A percentile compares a stretch with the other conserved stretches of the same genome.
These are phyloP conservation scores for Delphinus delphis DNA, from an alignment of 2,113 vertebrate species.

Conservation along the genomic window DNA sequence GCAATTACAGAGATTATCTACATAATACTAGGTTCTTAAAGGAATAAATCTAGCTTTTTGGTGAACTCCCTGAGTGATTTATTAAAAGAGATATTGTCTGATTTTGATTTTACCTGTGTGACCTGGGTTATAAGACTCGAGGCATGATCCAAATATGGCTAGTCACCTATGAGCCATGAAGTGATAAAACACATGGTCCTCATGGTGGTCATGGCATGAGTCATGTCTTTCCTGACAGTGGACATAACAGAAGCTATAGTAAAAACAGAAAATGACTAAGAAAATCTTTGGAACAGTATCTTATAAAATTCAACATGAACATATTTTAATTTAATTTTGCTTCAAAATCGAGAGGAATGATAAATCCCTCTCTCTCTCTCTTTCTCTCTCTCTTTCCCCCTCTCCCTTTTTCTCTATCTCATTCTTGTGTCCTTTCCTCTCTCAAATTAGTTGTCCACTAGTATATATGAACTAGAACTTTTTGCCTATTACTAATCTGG, in stretches of 20 bases:
- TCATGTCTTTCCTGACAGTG: neutral
- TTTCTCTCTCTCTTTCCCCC: neutral
- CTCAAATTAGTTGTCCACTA: neutral
- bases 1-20: neutral
- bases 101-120: neutral
- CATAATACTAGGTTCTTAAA: neutral
- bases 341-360: neutral
- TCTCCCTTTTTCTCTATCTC: neutral
- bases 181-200: neutral
- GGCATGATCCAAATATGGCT: neutral
- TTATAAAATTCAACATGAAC: neutral
- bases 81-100: neutral
- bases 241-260: neutral
- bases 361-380: neutral
- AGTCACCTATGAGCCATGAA: neutral
- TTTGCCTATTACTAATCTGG: neutral
- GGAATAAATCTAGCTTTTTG: neutral
- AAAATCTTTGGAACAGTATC: neutral
- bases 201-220: neutral
- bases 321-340: slow-evolving; percentile 24
- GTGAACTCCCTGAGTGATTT: neutral
- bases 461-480: neutral
- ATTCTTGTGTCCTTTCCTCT: neutral
- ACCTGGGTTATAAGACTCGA: neutral
- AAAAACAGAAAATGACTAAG: neutral